Conservation (phyloP, 2,113 vertebrate species). For the Phaethon lepturus region DNA sequence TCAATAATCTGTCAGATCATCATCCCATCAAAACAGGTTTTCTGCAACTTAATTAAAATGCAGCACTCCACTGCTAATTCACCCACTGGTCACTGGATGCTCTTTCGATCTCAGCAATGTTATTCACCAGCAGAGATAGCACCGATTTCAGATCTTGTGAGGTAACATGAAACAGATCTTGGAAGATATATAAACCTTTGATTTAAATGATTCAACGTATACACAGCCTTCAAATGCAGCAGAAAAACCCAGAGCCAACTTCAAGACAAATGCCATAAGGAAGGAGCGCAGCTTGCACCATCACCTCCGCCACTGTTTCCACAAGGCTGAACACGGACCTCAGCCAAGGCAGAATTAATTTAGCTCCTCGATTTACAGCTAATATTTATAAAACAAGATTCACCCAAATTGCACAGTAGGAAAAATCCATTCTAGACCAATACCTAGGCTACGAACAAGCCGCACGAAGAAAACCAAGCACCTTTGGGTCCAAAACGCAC, state of each 20-base stretch:
- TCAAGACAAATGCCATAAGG: rapidly evolving
- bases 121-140: neutral
- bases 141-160: neutral
- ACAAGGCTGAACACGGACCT: neutral
- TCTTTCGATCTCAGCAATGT: rapidly evolving
- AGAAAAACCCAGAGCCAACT: neutral
- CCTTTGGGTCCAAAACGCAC: neutral
- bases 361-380: neutral
- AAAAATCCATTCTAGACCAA: neutral
- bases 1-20: neutral
- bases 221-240: neutral
- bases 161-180: rapidly evolving
- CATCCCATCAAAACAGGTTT: neutral
- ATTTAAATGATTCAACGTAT: rapidly evolving
- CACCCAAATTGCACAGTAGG: neutral
- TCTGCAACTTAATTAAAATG: neutral
- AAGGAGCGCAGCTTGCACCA: rapidly evolving
- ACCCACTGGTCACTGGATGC: neutral
- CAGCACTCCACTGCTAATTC: neutral
- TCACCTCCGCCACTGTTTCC: neutral
- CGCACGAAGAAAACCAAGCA: rapidly evolving
- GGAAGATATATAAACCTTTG: neutral
- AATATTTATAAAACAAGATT: neutral
- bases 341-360: neutral
- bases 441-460: rapidly evolving